Percentiles rank a stretch among this genome's conserved stretches.
phyloP scores from a whole-genome alignment of 2,113 vertebrate genomes.

The Bungarus multicinctus region DNA sequence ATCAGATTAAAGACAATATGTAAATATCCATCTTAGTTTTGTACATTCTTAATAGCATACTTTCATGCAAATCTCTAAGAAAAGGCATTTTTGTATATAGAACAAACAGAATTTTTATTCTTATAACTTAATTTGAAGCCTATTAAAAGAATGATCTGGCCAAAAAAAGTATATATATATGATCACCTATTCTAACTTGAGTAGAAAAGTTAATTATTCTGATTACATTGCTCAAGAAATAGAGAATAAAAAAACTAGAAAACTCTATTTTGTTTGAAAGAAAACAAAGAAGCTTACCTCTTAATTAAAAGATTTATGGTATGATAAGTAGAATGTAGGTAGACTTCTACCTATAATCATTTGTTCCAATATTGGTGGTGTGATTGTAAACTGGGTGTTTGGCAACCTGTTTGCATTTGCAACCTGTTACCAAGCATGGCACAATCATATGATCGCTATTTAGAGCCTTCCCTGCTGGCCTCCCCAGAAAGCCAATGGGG shows the following conservation, averaged over 20 bases:
- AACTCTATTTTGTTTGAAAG: not conserved
- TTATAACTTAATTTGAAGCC: accelerated
- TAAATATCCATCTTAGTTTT: conserved; percentile 12
- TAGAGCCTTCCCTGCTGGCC: not conserved
- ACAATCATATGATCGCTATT: not conserved
- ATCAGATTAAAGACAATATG: conserved; percentile 38
- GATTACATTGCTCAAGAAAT: not conserved
- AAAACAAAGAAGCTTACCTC: not conserved
- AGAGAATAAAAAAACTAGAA: not conserved
- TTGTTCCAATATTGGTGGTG: not conserved
- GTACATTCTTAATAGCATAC: conserved; percentile 33
- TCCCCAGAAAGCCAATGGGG: not conserved
- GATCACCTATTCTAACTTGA: not conserved
- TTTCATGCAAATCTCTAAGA: conserved; percentile 10
- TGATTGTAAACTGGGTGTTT: not conserved
- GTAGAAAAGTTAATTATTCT: not conserved
- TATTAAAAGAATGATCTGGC: not conserved
- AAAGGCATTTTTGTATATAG: not conserved
- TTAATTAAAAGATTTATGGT: not conserved
- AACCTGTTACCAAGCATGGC: not conserved
- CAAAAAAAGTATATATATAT: not conserved
- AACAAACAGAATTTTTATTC: conserved; percentile 25
- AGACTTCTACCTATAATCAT: not conserved
- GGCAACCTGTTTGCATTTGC: not conserved
- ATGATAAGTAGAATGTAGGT: not conserved